Evolutionary conservation across 1,140 invertebrate species (phyloP).

Genomic region (Archivesica marissinica): DNA sequence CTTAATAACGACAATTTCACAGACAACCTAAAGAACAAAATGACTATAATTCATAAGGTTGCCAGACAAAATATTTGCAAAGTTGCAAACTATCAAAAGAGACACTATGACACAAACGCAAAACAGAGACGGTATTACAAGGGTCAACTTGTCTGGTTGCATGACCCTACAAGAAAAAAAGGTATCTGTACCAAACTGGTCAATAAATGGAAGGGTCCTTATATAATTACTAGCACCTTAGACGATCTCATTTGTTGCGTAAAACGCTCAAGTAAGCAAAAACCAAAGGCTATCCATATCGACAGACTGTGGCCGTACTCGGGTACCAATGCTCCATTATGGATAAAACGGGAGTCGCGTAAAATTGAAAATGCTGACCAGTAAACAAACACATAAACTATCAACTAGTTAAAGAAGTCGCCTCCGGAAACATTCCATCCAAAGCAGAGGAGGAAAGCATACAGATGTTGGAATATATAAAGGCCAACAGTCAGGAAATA

Average conservation of each 20-base stretch:
- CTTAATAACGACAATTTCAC: too few relatives aligned
- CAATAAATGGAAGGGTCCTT: slow-evolving; percentile 13
- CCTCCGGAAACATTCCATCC: too few relatives aligned
- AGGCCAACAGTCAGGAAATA: too few relatives aligned
- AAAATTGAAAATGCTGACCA: too few relatives aligned
- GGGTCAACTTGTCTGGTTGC: slow-evolving; percentile 16
- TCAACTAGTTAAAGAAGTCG: too few relatives aligned
- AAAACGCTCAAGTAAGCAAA: neutral
- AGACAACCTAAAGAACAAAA: too few relatives aligned
- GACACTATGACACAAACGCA: slow-evolving; percentile 21
- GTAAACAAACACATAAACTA: too few relatives aligned
- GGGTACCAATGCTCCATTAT: neutral
- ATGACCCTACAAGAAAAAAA: neutral
- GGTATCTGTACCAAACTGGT: slow-evolving; percentile 8
- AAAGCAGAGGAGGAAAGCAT: too few relatives aligned
- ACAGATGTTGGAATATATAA: too few relatives aligned
- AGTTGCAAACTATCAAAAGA: neutral
- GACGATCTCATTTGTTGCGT: slow-evolving; percentile 3
- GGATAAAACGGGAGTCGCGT: too few relatives aligned
- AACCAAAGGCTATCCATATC: slow-evolving; percentile 1
- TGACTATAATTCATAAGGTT: too few relatives aligned
- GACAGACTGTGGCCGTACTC: neutral
- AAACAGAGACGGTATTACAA: neutral
- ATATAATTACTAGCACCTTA: neutral
- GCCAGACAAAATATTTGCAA: neutral